phyloP scores from a whole-genome alignment of 2,797 vertebrate species.

The Chiroxiphia lanceolata region DNA sequence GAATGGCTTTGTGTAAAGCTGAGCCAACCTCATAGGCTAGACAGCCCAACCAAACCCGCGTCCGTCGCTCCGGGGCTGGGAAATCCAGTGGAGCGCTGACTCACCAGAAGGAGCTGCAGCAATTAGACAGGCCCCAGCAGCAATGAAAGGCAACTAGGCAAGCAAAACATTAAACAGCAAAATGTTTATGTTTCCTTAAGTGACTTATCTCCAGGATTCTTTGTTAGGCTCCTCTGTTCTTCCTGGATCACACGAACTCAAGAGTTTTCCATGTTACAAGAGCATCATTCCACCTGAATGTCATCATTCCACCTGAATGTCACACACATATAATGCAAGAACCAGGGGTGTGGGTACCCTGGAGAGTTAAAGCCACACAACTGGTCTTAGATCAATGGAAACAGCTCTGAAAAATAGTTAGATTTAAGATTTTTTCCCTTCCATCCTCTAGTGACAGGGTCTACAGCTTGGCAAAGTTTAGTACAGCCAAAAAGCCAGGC shows the following conservation, averaged over 20 bases:
- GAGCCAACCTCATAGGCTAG: slow-evolving; percentile 55
- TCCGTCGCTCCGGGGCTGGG: slow-evolving; percentile 40
- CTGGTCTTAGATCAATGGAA: not conserved
- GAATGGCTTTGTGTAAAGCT: slow-evolving; percentile 29
- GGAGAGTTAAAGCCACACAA: not conserved
- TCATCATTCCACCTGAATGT: not conserved
- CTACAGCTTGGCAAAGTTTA: not conserved
- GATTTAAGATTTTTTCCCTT: not conserved
- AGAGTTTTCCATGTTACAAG: not conserved
- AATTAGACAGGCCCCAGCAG: slow-evolving; percentile 34
- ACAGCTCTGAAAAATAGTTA: not conserved
- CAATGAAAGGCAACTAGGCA: slow-evolving; percentile 25
- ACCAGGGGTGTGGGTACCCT: not conserved
- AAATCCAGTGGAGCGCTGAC: slow-evolving; percentile 37
- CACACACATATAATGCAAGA: not conserved
- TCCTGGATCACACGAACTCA: not conserved
- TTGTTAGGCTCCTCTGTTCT: not conserved
- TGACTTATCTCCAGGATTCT: slow-evolving; percentile 11
- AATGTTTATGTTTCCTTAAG: slow-evolving; percentile 26
- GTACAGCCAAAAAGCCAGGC: not conserved
- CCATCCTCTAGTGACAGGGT: not conserved
- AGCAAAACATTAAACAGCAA: slow-evolving; percentile 5
- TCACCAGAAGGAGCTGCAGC: slow-evolving; percentile 35
- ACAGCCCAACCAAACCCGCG: slow-evolving; percentile 15
- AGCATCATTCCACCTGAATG: not conserved